Percentiles rank a stretch among this genome's conserved stretches.
These are phyloP conservation scores for Rousettus madagascariensis DNA, from an alignment of 2,797 vertebrate species.

Conservation along the genomic window DNA sequence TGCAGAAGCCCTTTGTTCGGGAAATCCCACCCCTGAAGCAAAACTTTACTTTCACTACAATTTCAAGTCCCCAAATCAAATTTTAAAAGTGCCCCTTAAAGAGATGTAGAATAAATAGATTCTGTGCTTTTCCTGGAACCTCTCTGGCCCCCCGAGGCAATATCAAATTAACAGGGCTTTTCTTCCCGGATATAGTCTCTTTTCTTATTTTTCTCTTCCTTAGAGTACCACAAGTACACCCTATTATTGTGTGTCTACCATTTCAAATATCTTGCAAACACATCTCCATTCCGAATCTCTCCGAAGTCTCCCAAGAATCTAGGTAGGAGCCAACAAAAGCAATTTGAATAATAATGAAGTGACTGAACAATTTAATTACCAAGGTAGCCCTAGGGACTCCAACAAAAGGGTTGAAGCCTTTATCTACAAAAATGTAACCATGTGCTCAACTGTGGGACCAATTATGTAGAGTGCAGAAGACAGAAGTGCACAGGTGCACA, in stretches of 20 bases:
- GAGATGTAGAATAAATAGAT: neutral
- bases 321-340: slow-evolving; percentile 38
- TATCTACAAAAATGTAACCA: slow-evolving; percentile 29
- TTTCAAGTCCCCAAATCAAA: slow-evolving; percentile 36
- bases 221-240: neutral
- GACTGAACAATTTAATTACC: slow-evolving; percentile 62
- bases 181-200: neutral
- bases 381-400: slow-evolving; percentile 54
- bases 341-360: slow-evolving; percentile 66
- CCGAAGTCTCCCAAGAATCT: neutral
- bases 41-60: slow-evolving; percentile 44
- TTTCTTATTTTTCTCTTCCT: neutral
- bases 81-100: slow-evolving; percentile 8
- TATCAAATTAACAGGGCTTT: slow-evolving; percentile 35
- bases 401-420: slow-evolving; percentile 20
- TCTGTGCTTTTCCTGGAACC: neutral
- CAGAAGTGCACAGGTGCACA: neutral
- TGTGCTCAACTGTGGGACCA: slow-evolving; percentile 40
- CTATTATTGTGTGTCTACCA: neutral
- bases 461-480: neutral
- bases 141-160: neutral
- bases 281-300: neutral
- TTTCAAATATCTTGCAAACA: slow-evolving; percentile 60
- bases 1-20: neutral
- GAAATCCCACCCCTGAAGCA: neutral